These are phyloP conservation scores for Cassiopea andromeda DNA, from an alignment of 30 jellyfish, hydroid and myxozoan genomes.

Conservation along the genomic window DNA sequence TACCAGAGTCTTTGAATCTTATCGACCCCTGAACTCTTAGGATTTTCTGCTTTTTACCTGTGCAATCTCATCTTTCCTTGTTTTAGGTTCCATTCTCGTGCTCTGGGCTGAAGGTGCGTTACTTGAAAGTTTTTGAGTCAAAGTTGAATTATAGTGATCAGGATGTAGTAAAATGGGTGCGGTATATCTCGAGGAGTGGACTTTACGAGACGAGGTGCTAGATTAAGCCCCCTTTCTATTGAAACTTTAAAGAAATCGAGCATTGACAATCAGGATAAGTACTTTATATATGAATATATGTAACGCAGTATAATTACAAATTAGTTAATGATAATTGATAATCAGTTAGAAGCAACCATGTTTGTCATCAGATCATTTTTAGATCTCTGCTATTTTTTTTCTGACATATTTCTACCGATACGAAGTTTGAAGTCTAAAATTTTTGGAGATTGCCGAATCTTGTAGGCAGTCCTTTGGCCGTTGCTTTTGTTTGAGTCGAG, in stretches of 20 bases:
- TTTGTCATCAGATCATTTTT: neutral
- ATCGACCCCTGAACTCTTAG: neutral
- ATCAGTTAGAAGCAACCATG: conserved; percentile 1
- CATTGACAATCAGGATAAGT: neutral
- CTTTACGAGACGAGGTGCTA: conserved; percentile 96
- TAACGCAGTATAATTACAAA: neutral
- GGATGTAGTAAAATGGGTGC: conserved; percentile 98
- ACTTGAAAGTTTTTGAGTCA: conserved; percentile 95
- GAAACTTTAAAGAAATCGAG: neutral
- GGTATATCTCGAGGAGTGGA: conserved; percentile 97
- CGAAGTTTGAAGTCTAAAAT: neutral
- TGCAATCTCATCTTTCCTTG: neutral
- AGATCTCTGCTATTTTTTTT: neutral
- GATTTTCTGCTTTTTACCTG: neutral
- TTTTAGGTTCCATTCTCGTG: conserved; percentile 95
- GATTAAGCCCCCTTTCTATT: neutral
- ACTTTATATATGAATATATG: neutral
- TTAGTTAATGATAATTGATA: neutral
- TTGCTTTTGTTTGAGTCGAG: neutral
- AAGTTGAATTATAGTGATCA: conserved; percentile 98
- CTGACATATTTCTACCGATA: neutral
- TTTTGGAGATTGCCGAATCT: neutral
- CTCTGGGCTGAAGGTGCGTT: conserved; percentile 98
- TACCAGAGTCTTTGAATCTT: too few species aligned
- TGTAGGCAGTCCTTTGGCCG: neutral